These are phyloP conservation scores for Pristionchus arcanus DNA, from an alignment of 2,888 invertebrate species.

Conservation along the genomic window DNA sequence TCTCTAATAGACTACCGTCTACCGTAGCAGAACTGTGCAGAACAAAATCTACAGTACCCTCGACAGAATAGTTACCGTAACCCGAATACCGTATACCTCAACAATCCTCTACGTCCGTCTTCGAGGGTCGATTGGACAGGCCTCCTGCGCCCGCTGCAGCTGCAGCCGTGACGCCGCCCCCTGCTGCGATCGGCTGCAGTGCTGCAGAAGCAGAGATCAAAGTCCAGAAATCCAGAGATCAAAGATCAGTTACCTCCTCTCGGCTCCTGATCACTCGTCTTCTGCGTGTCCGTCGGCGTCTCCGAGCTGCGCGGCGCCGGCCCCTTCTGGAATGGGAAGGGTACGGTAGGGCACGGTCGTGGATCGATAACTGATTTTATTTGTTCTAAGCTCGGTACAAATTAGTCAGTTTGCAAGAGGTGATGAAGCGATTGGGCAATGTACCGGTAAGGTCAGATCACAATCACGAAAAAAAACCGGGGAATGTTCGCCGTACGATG, in stretches of 20 bases:
- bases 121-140: neutral
- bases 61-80: no score
- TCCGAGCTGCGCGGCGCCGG: neutral
- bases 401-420: no score
- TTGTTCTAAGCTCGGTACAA: no score
- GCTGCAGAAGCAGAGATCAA: neutral
- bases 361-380: neutral
- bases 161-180: neutral
- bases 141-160: neutral
- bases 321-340: neutral
- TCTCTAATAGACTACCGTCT: neutral
- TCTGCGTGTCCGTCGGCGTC: neutral
- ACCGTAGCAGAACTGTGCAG: no score
- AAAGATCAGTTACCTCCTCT: neutral
- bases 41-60: no score
- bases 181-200: neutral
- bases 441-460: no score
- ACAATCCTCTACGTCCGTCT: conserved; percentile 10
- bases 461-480: no score
- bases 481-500: no score
- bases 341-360: neutral
- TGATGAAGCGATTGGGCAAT: no score
- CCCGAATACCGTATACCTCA: neutral
- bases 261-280: neutral
- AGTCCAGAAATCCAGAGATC: no score